phyloP scores from a whole-genome alignment of 2,797 vertebrate species.

The Coilia nasus region DNA sequence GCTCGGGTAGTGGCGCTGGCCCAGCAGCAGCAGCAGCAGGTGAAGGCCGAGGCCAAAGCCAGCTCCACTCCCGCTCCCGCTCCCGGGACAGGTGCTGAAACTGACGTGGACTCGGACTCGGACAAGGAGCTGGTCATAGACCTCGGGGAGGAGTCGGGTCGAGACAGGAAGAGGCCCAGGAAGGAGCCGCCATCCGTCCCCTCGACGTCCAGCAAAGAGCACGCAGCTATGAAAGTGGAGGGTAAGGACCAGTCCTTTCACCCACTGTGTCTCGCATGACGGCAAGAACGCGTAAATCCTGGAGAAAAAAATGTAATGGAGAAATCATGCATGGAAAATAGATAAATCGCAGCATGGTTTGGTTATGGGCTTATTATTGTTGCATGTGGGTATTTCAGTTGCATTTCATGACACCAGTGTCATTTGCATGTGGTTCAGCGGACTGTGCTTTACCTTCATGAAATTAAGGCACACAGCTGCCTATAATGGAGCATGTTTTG shows the following conservation, averaged over 20 bases:
- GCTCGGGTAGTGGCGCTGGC: constrained; percentile 66
- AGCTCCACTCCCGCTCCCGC: constrained; percentile 10
- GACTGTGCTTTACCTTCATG: neutral
- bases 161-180: constrained; percentile 87
- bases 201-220: constrained; percentile 76
- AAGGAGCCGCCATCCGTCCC: constrained; percentile 73
- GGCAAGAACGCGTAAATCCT: neutral
- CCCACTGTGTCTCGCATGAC: neutral
- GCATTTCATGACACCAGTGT: neutral
- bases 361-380: neutral
- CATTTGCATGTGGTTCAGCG: constrained; percentile 11
- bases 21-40: constrained; percentile 69
- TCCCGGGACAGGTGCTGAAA: constrained; percentile 78
- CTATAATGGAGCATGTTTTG: neutral
- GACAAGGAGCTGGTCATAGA: constrained; percentile 97
- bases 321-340: neutral
- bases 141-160: constrained; percentile 90
- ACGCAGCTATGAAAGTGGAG: constrained; percentile 78
- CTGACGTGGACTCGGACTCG: constrained; percentile 92
- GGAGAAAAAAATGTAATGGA: neutral
- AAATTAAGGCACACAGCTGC: neutral
- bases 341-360: neutral
- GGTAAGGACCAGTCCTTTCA: constrained; percentile 67
- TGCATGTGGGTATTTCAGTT: neutral
- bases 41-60: constrained; percentile 84